A percentile compares a stretch with the other conserved stretches of the same genome.
phyloP scores from a whole-genome alignment of 2,797 vertebrate genomes.

The Acanthurus leucopareius region DNA sequence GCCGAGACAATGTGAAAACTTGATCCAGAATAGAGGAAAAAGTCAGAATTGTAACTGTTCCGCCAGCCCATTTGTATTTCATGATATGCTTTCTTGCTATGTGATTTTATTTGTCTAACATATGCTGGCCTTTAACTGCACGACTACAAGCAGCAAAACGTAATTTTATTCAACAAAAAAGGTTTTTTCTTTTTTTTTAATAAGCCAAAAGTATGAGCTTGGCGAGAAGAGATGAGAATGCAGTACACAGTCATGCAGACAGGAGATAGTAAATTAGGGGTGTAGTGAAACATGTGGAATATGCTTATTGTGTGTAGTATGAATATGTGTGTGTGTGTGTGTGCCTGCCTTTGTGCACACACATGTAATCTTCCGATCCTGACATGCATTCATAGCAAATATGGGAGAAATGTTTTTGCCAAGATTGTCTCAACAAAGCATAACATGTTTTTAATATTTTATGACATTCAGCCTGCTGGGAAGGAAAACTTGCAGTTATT shows the following conservation, averaged over 20 bases:
- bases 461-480: slow-evolving; percentile 29
- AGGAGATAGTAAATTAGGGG: slow-evolving; percentile 59
- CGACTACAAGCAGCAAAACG: slow-evolving; percentile 14
- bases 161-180: slow-evolving; percentile 22
- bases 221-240: slow-evolving; percentile 27
- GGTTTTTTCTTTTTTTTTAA: slow-evolving; percentile 1
- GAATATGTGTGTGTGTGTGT: not conserved
- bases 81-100: slow-evolving; percentile 4
- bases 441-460: slow-evolving; percentile 43
- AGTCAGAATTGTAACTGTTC: not conserved
- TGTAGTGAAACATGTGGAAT: slow-evolving; percentile 33
- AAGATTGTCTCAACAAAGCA: slow-evolving; percentile 43
- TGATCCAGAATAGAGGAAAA: not conserved
- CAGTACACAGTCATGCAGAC: slow-evolving; percentile 31
- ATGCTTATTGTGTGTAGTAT: slow-evolving; percentile 33
- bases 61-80: not conserved
- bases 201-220: slow-evolving; percentile 44
- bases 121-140: slow-evolving; percentile 14
- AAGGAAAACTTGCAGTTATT: slow-evolving; percentile 13
- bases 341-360: slow-evolving; percentile 12
- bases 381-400: slow-evolving; percentile 27
- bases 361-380: slow-evolving; percentile 36
- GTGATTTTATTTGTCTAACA: slow-evolving; percentile 32
- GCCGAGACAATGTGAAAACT: slow-evolving; percentile 3
- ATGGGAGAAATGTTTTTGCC: slow-evolving; percentile 31